Evolutionary conservation across 2,888 invertebrate species (phyloP), one percentile per base, ranked within the genome.

Genomic region (Fragum whitleyi): DNA sequence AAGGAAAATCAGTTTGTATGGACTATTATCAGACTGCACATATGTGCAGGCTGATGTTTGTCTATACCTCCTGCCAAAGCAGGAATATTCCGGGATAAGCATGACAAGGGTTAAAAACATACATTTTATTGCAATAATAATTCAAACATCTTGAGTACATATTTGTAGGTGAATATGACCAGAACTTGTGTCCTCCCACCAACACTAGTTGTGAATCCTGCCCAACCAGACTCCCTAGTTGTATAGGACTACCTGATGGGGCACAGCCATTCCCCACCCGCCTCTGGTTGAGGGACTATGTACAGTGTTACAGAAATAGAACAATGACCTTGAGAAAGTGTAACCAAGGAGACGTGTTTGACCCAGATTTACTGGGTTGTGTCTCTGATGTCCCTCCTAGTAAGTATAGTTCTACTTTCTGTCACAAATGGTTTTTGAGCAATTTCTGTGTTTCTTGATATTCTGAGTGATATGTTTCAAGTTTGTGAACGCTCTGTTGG

Each of bases 81-180:
- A n/a, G n/a, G n/a, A n/a, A n/a, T n/a, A n/a, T n/a, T n/a, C n/a
- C n/a, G n/a, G n/a, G n/a, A n/a, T n/a, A n/a, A n/a, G n/a, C n/a
- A n/a, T n/a, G n/a, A n/a, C n/a, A n/a, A n/a, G n/a, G n/a, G n/a
- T n/a, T n/a, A n/a, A n/a, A n/a, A n/a, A n/a, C n/a, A n/a, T n/a
- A n/a, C n/a, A n/a, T n/a, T n/a, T n/a, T n/a, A n/a, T n/a, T n/a
- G n/a, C n/a, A n/a, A n/a, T n/a, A n/a, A n/a, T n/a, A n/a, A n/a
- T n/a, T n/a, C n/a, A n/a, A n/a, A n/a, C n/a, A n/a, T n/a, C n/a
- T n/a, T n/a, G n/a, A n/a, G n/a, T n/a, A n/a, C n/a, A n/a, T n/a
- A n/a, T n/a, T 61, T 61, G 19, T n/a, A 87, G 87, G 87, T 68
- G 83, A 87, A 53, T 87, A 87, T 72, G 70, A 76, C 19, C 81